Evolutionary conservation across 2,888 invertebrate genomes (phyloP), one percentile per base, ranked within the genome.

Genomic region (Latrodectus elegans): DNA sequence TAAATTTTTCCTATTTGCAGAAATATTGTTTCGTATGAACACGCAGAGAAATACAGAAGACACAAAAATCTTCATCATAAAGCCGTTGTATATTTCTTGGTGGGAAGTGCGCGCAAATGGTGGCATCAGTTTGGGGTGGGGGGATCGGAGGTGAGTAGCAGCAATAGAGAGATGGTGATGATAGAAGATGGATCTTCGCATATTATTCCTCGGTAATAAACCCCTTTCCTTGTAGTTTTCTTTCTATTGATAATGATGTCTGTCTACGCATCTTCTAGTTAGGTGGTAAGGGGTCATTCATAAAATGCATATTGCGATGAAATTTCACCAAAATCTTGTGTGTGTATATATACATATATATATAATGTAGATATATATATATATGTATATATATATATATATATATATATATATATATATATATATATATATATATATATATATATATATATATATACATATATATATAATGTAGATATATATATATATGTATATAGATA

Each of bases 171-270:
- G 75, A 64, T 75, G 38, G 75, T 26, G 67, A 15, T 55, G 26
- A 60, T 70, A 53, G 68, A 78, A 78, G 68, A 78, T 70, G 70
- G 68, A 78, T 78, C 55, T 55, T 15, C 70, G 26, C 70, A 55
- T 78, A 70, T 70, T 78, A 70, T 78, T 78, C 65, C 78, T n/a
- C 64, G 10, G 53, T 70, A 78, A 78, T 70, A 78, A 78, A 70
- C 55, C 77, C 67, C 55, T 38, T 55, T 22, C 38, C 38, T 38
- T 38, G 38, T 38, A 38, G 14, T 74, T 17, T 51, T 60, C n/a
- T 75, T 55, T 70, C 70, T n/a, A 55, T 38, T 70, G 70, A 78
- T 70, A 78, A 70, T 78, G 55, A 78, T 70, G 70, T 22, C 70
- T 53, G 52, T 55, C 70, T 68, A 26, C 55, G 70, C 68, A 70